Conservation (phyloP, 2,888 invertebrate species). For the Machimus rusticus region DNA sequence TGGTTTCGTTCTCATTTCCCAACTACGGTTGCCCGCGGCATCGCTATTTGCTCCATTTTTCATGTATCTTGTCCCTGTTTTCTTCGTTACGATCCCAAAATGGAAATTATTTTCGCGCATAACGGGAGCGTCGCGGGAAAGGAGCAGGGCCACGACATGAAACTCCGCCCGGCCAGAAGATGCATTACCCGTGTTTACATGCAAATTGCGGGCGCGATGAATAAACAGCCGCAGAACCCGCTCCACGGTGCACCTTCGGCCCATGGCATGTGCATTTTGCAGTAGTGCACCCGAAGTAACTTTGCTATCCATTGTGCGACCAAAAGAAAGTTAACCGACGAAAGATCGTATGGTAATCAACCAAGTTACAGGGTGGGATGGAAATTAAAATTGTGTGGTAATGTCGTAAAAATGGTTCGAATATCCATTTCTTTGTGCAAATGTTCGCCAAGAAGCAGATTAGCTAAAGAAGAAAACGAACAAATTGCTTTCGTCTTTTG, state of each 20-base stretch:
- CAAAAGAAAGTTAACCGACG: background rate
- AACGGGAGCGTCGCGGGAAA: background rate
- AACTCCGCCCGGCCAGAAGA: background rate
- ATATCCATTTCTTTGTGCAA: background rate
- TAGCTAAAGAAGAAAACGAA: background rate
- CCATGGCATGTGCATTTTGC: background rate
- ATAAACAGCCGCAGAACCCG: background rate
- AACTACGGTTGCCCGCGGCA: background rate
- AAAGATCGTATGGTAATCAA: background rate
- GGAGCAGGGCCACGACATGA: background rate
- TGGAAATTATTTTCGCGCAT: slow-evolving; percentile 22
- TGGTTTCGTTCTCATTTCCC: background rate
- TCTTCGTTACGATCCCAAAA: background rate
- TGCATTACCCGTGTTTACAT: slow-evolving; percentile 22
- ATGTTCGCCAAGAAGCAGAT: background rate
- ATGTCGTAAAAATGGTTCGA: background rate
- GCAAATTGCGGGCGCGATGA: background rate
- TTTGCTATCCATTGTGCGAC: background rate
- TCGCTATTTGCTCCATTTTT: background rate
- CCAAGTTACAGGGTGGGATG: background rate
- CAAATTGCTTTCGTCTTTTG: background rate
- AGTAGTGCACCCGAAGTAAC: background rate
- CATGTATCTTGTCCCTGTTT: background rate
- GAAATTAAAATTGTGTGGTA: background rate
- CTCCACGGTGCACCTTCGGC: background rate